A percentile compares a stretch with the other conserved stretches of the same genome.
These are phyloP conservation scores for Escarpia spicata DNA, from an alignment of 2,888 invertebrate genomes.

Conservation along the genomic window DNA sequence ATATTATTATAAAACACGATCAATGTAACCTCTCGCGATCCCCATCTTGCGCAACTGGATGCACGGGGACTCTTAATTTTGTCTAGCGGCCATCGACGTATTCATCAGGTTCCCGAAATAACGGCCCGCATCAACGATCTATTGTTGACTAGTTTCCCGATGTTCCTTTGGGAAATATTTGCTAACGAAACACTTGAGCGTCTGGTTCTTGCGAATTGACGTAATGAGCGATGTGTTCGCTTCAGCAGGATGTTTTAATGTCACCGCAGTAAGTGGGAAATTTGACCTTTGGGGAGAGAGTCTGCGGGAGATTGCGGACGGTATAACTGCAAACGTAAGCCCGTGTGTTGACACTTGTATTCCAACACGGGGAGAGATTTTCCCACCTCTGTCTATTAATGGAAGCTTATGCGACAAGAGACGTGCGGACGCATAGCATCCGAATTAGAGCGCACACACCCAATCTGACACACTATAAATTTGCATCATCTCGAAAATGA, in stretches of 20 bases:
- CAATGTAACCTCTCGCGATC: neutral
- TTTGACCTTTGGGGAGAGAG: neutral
- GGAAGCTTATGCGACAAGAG: neutral
- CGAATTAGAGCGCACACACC: neutral
- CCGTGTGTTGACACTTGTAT: neutral
- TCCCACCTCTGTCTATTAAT: slow-evolving; percentile 7
- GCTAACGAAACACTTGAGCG: neutral
- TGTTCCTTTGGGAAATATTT: neutral
- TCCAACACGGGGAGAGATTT: neutral
- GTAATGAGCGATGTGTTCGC: neutral
- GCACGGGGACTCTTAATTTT: neutral
- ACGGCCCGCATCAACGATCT: neutral
- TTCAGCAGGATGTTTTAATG: neutral
- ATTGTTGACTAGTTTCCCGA: neutral
- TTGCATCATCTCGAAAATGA: too few relatives aligned
- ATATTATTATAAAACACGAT: neutral
- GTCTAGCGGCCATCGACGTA: neutral
- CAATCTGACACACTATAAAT: neutral
- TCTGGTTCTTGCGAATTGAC: slow-evolving; percentile 3
- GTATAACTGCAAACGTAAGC: neutral
- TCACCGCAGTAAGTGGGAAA: neutral
- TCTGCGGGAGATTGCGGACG: neutral
- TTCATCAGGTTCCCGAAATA: neutral
- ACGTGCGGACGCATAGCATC: neutral
- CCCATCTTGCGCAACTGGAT: neutral